A percentile compares a stretch with the other conserved stretches of the same genome.
phyloP scores from a whole-genome alignment of 2,797 vertebrate genomes.

The Hemitrygon akajei region DNA sequence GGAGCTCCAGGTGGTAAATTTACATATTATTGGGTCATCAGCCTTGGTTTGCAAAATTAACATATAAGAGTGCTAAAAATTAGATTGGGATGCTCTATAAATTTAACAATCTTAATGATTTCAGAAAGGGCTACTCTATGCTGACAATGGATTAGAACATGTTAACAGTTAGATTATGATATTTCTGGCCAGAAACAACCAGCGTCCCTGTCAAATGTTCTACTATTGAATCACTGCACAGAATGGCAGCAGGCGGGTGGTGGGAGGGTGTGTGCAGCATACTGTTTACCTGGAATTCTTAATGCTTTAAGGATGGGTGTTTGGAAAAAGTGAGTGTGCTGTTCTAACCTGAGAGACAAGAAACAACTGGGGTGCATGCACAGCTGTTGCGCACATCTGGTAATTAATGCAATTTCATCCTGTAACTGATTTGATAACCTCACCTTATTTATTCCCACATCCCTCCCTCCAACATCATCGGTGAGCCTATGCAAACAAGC shows the following conservation, averaged over 20 bases:
- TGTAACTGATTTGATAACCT: not conserved
- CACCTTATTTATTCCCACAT: not conserved
- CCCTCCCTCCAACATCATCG: not conserved
- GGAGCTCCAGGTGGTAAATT: not conserved
- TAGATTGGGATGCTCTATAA: not conserved
- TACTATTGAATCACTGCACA: not conserved
- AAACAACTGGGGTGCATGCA: not conserved
- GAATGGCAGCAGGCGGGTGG: no score
- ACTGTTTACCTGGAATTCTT: not conserved
- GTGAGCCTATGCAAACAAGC: not conserved
- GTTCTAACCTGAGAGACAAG: not conserved
- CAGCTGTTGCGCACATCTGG: not conserved
- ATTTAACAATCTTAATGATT: not conserved
- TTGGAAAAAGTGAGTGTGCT: not conserved
- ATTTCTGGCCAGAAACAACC: not conserved
- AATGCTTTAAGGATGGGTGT: not conserved
- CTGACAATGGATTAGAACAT: not conserved
- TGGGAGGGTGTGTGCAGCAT: not conserved
- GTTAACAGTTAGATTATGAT: not conserved
- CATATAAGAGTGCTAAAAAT: not conserved
- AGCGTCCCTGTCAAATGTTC: not conserved
- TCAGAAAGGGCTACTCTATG: not conserved
- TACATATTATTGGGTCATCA: not conserved
- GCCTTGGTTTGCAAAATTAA: slow-evolving; percentile 11
- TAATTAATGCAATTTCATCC: not conserved